phyloP scores from a whole-genome alignment of 2,888 invertebrate genomes.

The Octonoba sinensis region DNA sequence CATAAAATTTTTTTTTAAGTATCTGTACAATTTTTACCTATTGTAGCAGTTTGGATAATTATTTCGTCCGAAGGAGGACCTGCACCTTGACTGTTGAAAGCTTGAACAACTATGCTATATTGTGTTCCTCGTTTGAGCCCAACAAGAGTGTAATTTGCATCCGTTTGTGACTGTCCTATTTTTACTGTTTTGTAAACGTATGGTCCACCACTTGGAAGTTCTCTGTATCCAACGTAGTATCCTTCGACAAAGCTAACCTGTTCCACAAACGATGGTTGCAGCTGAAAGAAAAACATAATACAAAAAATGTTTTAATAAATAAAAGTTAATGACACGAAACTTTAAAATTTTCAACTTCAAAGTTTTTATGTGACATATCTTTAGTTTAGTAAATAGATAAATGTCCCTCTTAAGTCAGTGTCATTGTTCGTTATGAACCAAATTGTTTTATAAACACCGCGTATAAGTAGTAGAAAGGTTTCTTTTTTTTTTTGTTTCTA shows the following conservation, averaged over 20 bases:
- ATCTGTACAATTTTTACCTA: slow-evolving; percentile 19
- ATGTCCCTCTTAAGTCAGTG: no score
- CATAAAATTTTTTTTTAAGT: no score
- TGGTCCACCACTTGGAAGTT: slow-evolving; percentile 58
- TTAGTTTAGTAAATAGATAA: no score
- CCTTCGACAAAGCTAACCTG: slow-evolving; percentile 65
- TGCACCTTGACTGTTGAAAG: slow-evolving; percentile 66
- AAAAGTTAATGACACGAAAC: no score
- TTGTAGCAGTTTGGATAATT: slow-evolving; percentile 59
- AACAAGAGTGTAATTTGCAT: slow-evolving; percentile 66
- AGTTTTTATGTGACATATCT: no score
- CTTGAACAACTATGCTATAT: slow-evolving; percentile 68
- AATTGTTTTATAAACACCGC: no score
- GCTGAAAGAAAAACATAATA: slow-evolving; percentile 10
- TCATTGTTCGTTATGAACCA: no score
- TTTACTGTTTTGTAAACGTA: slow-evolving; percentile 65
- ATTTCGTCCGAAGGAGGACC: slow-evolving; percentile 65
- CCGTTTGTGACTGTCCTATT: slow-evolving; percentile 39
- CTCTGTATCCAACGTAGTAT: slow-evolving; percentile 66
- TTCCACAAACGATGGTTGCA: slow-evolving; percentile 58
- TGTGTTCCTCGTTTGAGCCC: slow-evolving; percentile 65
- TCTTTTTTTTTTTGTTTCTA: no score
- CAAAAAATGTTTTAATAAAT: no score
- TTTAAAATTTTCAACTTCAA: no score
- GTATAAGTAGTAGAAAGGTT: no score